Evolutionary conservation across 2,113 vertebrate genomes (phyloP).

Genomic region (Pseudorectes ferrugineus): DNA sequence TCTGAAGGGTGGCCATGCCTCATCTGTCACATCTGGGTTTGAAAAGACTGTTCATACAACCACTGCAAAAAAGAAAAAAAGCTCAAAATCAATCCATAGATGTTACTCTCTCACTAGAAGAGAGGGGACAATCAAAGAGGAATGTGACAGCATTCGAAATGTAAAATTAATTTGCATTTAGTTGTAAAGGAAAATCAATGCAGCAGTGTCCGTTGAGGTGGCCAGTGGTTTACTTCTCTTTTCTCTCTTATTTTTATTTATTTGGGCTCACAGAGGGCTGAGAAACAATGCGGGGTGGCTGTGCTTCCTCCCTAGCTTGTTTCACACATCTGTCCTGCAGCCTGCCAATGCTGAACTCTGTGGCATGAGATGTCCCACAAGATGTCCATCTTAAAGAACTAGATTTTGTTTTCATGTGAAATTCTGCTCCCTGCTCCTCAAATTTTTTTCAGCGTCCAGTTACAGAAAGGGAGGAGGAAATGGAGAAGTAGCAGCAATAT

Average conservation of each 20-base stretch:
- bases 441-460: neutral
- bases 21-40: neutral
- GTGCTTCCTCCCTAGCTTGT: neutral
- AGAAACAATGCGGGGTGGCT: rapidly evolving
- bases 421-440: neutral
- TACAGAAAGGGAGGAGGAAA: neutral
- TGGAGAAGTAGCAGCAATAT: neutral
- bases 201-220: rapidly evolving
- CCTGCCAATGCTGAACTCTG: neutral
- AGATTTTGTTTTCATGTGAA: neutral
- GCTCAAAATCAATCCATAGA: neutral
- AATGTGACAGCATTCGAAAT: neutral
- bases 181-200: neutral
- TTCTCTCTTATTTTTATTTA: neutral
- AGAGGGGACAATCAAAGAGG: neutral
- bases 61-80: neutral
- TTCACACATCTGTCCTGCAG: neutral
- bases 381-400: neutral
- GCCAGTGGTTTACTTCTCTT: neutral
- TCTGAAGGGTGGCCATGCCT: neutral
- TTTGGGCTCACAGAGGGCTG: neutral
- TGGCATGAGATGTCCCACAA: neutral
- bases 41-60: neutral
- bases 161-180: neutral
- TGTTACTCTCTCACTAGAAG: neutral